Percentiles rank a stretch among this genome's conserved stretches.
Conservation (phyloP, 1,140 invertebrate genomes). For the Listronotus bonariensis region DNA sequence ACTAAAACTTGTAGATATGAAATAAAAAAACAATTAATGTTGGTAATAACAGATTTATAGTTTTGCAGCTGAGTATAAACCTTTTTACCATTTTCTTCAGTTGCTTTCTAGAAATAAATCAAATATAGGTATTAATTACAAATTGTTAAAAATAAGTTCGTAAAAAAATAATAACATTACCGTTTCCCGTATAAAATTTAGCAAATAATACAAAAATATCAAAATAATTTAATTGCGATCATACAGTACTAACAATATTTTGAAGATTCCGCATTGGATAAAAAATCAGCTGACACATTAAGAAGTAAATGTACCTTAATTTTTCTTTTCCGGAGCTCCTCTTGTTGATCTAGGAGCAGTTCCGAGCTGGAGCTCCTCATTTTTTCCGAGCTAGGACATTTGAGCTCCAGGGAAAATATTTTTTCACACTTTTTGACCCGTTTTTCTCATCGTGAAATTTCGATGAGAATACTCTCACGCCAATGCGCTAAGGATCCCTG, state of each 20-base stretch:
- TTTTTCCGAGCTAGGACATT: conserved; percentile 37
- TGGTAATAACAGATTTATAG: too few species aligned
- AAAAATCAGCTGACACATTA: conserved; percentile 11
- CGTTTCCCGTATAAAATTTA: too few species aligned
- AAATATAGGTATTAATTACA: too few species aligned
- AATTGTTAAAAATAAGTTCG: too few species aligned
- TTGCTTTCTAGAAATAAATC: too few species aligned
- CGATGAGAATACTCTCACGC: conserved; percentile 1
- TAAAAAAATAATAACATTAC: too few species aligned
- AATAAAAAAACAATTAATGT: too few species aligned
- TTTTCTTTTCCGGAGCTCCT: conserved; percentile 72
- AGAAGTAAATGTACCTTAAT: conserved; percentile 51
- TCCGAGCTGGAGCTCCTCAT: conserved; percentile 83
- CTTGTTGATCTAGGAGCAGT: conserved; percentile 76
- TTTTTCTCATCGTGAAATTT: conserved; percentile 9
- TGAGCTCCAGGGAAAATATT: background rate
- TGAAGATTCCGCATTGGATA: background rate
- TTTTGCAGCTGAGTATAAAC: too few species aligned
- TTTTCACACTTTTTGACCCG: conserved; percentile 5
- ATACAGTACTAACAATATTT: conserved; percentile 1
- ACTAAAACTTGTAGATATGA: too few species aligned
- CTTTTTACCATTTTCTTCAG: too few species aligned
- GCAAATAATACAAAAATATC: background rate
- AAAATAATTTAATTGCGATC: too few species aligned
- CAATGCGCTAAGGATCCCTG: conserved; percentile 16